Base-by-base conservation (phyloP, 2,888 invertebrate genomes). In the Drosophila ezoana region DNA sequence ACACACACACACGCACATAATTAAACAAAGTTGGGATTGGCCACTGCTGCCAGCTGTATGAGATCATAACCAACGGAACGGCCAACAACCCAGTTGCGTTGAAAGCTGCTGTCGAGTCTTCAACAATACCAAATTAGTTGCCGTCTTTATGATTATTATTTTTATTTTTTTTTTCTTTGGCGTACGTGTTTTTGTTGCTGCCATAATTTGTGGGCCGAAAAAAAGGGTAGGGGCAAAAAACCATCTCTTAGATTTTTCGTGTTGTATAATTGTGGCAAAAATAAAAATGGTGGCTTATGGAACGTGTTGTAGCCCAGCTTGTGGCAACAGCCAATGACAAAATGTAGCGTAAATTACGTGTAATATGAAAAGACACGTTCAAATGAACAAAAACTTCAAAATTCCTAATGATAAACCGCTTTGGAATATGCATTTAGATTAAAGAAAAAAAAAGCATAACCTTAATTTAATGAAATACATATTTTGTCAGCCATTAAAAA, bases 11-110 rank as follows among this genome's bases (percentile, higher is more conserved):
- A 53, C 33, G 63, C 32, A 64, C 53, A 67, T 75, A 72, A 76
- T 72, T 81, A 68, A 70, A 64, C 87, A 77, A 83, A 79, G 75
- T 87, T 74, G 89, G 86, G 89, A 89, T 89, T 86, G 86, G 89
- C 76, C 78, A 68, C 23, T 45, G 61, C 47, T 38, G 53, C 41
- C 63, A 59, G 62, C 48, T 60, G 77, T 49, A 83, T 84, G 83
- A 84, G 79, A 87, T 87, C 83, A 84, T 78, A 58, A 54, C 38
- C 23, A 23, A 28, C 23, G 18, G 48, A 48, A 28, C 74, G 66
- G 51, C 63, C 48, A 64, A 53, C 28, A 41, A 57, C 37, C 45
- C 58, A 48, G 40, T 35, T 35, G 61, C 45, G 68, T 51, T 58
- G 57, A 57, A 63, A 76, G 49, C 60, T 75, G 60, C 16, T 58